Evolutionary conservation across 2,888 invertebrate genomes (phyloP).

Genomic region (Serrognathus titanus): DNA sequence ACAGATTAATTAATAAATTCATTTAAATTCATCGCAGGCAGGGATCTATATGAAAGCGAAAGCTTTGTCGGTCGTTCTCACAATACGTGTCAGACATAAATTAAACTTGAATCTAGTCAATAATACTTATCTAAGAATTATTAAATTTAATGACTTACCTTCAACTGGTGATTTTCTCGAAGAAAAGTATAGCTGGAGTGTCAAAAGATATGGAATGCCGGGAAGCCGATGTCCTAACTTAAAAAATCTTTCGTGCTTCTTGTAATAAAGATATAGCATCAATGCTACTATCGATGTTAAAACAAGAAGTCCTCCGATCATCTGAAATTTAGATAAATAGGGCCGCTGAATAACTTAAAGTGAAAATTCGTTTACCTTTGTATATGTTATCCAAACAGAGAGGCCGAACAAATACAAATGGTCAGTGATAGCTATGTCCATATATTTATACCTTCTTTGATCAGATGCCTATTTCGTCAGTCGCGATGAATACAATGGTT

Average conservation of each 20-base stretch:
- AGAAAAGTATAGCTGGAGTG: constrained; percentile 9
- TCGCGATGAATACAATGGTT: no score
- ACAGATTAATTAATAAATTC: no score
- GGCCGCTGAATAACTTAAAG: background rate
- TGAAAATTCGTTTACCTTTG: background rate
- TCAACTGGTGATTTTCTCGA: constrained; percentile 12
- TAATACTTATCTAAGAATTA: no score
- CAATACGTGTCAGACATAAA: no score
- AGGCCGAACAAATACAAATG: no score
- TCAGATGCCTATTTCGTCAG: no score
- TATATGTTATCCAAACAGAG: background rate
- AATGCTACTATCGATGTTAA: constrained; percentile 5
- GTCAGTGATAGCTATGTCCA: no score
- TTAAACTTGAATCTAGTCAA: no score
- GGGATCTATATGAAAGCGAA: no score
- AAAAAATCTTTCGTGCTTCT: constrained; percentile 16
- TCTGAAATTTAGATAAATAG: background rate
- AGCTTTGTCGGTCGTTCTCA: no score
- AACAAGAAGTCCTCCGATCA: constrained; percentile 9
- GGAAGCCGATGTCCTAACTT: constrained; percentile 9
- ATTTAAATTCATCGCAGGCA: no score
- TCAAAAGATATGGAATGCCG: constrained; percentile 10
- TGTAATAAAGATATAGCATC: constrained; percentile 14
- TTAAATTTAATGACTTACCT: constrained; percentile 4
- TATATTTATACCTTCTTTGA: no score